Evolutionary conservation across 1,140 invertebrate genomes (phyloP), one percentile per base, ranked within the genome.

Genomic region (Amyelois transitella): DNA sequence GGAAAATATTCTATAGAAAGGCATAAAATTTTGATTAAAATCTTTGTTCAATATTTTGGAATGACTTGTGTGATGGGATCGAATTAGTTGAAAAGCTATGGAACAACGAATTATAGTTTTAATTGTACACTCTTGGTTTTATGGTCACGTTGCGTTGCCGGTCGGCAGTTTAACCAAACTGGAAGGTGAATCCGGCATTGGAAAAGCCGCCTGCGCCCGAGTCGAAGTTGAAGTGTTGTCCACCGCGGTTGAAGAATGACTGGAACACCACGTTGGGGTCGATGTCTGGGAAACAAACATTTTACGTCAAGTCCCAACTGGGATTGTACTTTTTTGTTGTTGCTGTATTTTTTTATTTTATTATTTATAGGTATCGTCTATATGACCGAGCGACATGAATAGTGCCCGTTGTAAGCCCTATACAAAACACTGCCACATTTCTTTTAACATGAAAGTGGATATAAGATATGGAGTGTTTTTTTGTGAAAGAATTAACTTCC

Each of bases 251-350:
- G 76, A 95, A 96, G 89, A 96, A 96, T 3, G 93, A 90, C 79
- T 95, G 93, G 89, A 96, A 96, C 63, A 95, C 92, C 64, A 92
- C 89, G 62, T 92, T 93, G 0, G 94, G 92, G 81, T 96, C 94
- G 61, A 96, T 92, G 86, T 93, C 91, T 93, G 89, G 57, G 92
- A 91, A 56, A 55, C 24, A 5, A 28, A 20, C 43, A 52, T 10
- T 24, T 51, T 53, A 57, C 10, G 4, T 24, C n/a, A n/a, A n/a
- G n/a, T n/a, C n/a, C n/a, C n/a, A n/a, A n/a, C n/a, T n/a, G n/a
- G n/a, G n/a, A n/a, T n/a, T n/a, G n/a, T n/a, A n/a, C n/a, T n/a
- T n/a, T n/a, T n/a, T n/a, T n/a, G n/a, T n/a, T n/a, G n/a, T n/a
- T n/a, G n/a, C n/a, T n/a, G n/a, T n/a, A n/a, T n/a, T n/a, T n/a